Evolutionary conservation across 2,797 vertebrate genomes (phyloP).

Genomic region (Cercopithecus petaurista): DNA sequence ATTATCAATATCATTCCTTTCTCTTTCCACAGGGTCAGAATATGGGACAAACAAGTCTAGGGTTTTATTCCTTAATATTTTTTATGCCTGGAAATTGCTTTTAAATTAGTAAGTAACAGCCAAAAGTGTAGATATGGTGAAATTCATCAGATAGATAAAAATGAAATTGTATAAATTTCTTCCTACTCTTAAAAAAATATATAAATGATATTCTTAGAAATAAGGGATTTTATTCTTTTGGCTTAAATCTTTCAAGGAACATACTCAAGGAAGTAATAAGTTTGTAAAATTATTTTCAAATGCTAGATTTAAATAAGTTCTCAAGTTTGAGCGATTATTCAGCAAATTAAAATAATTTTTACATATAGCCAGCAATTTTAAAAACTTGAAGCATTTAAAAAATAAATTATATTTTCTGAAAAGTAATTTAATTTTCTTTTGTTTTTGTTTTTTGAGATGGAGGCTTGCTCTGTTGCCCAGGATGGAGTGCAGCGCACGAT

Average conservation of each 20-base stretch:
- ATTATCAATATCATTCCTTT: not conserved
- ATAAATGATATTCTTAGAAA: slow-evolving; percentile 23
- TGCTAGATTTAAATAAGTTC: not conserved
- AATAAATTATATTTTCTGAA: not conserved
- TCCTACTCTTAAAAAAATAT: not conserved
- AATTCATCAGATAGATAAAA: not conserved
- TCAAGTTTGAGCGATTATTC: slow-evolving; percentile 12
- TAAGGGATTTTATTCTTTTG: slow-evolving; percentile 4
- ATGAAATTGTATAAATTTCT: slow-evolving; percentile 15
- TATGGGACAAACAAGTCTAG: not conserved
- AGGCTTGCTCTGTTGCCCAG: too few relatives aligned
- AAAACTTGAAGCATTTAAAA: slow-evolving; percentile 14
- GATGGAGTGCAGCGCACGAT: too few relatives aligned
- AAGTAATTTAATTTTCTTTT: slow-evolving; percentile 12
- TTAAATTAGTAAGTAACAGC: not conserved
- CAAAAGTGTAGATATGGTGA: not conserved
- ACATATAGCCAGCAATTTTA: not conserved
- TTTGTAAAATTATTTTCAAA: not conserved
- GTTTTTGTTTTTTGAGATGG: too few relatives aligned
- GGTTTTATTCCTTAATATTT: slow-evolving; percentile 15
- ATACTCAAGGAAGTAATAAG: not conserved
- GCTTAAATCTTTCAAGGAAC: slow-evolving; percentile 20
- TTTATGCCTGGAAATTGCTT: not conserved
- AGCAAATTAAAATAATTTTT: slow-evolving; percentile 12
- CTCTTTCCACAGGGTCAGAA: not conserved